Percentiles rank a stretch among this genome's conserved stretches.
Conservation (phyloP, 2,113 vertebrate species). For the Hypocryptadius cinnamomeus region DNA sequence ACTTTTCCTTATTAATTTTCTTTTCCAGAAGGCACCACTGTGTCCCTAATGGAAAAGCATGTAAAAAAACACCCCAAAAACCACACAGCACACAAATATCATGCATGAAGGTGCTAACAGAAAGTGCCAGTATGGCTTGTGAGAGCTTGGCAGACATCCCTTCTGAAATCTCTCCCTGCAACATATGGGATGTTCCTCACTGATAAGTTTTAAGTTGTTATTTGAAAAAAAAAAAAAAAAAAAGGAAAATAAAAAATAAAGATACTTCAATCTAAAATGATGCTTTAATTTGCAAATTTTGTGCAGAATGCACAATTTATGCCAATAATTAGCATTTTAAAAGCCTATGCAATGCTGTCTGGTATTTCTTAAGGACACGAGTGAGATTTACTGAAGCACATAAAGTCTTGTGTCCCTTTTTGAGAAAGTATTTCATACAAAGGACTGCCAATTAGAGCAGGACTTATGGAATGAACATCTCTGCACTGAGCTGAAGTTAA, state of each 20-base stretch:
- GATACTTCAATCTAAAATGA: background rate
- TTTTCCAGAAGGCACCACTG: background rate
- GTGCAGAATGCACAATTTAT: background rate
- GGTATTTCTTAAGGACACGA: background rate
- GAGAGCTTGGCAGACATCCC: background rate
- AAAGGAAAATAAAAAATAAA: fast-evolving
- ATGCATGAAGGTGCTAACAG: background rate
- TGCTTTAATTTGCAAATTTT: background rate
- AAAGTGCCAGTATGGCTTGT: background rate
- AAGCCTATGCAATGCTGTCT: background rate
- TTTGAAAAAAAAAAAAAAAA: background rate
- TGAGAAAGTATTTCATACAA: background rate
- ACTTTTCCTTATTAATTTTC: background rate
- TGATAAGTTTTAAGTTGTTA: background rate
- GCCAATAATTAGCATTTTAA: background rate
- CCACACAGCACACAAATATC: background rate
- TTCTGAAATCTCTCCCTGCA: background rate
- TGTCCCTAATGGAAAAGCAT: background rate
- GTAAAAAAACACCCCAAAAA: background rate
- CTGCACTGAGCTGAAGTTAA: background rate
- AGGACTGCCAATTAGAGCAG: background rate
- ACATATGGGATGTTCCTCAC: conserved; percentile 21
- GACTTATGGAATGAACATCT: background rate
- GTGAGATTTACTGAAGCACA: background rate
- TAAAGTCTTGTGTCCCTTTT: background rate